Evolutionary conservation across 2,113 vertebrate genomes (phyloP), one percentile per base, ranked within the genome.

Genomic region (Todiramphus saurophagus): DNA sequence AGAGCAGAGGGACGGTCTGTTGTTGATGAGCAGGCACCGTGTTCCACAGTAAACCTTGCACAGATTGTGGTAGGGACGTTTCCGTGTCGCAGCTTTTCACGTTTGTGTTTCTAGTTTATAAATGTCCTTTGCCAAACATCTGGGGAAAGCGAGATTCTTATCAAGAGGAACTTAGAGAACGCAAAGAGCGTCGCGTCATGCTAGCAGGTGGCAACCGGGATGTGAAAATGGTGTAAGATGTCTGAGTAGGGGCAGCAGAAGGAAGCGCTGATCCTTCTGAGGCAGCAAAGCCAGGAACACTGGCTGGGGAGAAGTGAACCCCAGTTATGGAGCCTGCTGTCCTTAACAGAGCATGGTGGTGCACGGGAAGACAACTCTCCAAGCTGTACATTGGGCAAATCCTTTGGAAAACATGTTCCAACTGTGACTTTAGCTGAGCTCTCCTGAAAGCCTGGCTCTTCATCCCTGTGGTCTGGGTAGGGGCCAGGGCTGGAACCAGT

Each of bases 401-500:
- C 77, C 62, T 89, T 72, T 4, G 6, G 81, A 82, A 94, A 87
- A 82, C 84, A 9, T 17, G 9, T 56, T 94, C 70, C 19, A 62
- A 83, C 66, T 55, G 37, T 44, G 72, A 48, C 41, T 85, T 48
- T 1, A 73, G 55, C 24, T 43, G 77, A 69, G 83, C 66, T 81
- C 80, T 73, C 15, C 4, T 83, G 87, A 30, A 91, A 76, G 70
- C 59, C 87, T 91, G 91, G 90, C 87, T 84, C 0, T 37, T 64
- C 73, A 58, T 64, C 77, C 74, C 92, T 95, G 89, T 95, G 91
- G 83, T 93, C 81, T 89, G 83, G 95, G 90, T 77, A 93, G 80
- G 70, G 94, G 89, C 90, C 90, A 89, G 94, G 37, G 73, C 96
- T 94, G 94, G 89, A 95, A 33, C 24, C 89, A 66, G 90, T 51